Conservation (phyloP, 1,140 invertebrate species). For the Venustaconcha ellipsiformis region DNA sequence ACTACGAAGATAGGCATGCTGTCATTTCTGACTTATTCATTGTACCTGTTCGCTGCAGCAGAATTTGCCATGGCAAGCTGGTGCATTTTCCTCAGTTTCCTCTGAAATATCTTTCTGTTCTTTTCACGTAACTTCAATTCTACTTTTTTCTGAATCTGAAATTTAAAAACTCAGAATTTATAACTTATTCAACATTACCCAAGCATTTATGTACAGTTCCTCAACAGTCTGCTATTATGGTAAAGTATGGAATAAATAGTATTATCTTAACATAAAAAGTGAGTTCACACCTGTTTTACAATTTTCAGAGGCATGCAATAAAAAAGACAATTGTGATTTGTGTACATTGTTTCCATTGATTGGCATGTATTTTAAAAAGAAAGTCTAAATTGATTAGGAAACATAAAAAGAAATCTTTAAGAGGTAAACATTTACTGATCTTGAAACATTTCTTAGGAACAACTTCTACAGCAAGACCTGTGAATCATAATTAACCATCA, state of each 20-base stretch:
- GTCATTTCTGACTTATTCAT: conserved; percentile 5
- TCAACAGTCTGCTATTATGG: background rate
- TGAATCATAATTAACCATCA: too few species aligned
- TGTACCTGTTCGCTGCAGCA: conserved; percentile 55
- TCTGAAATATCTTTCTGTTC: conserved; percentile 44
- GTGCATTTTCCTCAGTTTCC: conserved; percentile 57
- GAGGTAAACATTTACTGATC: too few species aligned
- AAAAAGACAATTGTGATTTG: too few species aligned
- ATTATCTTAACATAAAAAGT: background rate
- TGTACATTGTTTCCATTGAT: too few species aligned
- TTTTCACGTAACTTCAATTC: conserved; percentile 44
- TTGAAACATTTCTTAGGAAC: too few species aligned
- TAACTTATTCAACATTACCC: background rate
- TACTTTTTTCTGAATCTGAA: conserved; percentile 35
- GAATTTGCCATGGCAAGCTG: conserved; percentile 60
- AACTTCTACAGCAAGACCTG: too few species aligned
- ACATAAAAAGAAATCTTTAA: too few species aligned
- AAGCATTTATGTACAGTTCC: background rate
- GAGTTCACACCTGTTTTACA: too few species aligned
- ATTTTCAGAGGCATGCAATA: too few species aligned
- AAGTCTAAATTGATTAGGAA: too few species aligned
- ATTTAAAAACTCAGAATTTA: background rate
- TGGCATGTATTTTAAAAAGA: too few species aligned
- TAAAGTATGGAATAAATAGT: background rate
- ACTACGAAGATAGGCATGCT: too few species aligned